Percentiles rank a stretch among this genome's conserved stretches.
These are phyloP conservation scores for Sitobion miscanthi DNA, from an alignment of 1,140 invertebrate genomes.

Conservation along the genomic window DNA sequence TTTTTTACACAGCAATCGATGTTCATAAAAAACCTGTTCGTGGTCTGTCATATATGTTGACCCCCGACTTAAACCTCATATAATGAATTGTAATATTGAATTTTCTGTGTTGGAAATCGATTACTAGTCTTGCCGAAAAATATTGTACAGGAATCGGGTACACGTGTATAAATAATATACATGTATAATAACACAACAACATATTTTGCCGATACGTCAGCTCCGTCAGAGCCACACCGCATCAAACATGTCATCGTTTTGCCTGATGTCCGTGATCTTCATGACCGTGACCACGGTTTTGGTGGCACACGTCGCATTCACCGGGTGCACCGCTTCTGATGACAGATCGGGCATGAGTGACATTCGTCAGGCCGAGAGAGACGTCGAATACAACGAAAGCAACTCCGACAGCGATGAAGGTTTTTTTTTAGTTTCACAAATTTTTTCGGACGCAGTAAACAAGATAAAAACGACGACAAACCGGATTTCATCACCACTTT, in stretches of 20 bases:
- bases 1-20: not conserved
- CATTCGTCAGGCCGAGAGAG: not conserved
- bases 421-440: not conserved
- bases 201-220: not conserved
- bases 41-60: not conserved
- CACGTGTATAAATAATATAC: not conserved
- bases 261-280: not conserved
- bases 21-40: not conserved
- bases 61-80: not conserved
- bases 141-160: not conserved
- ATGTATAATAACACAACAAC: not conserved
- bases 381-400: not conserved
- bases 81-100: not conserved
- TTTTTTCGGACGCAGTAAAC: not conserved
- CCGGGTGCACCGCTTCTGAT: not conserved
- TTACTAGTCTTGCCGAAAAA: not conserved
- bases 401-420: rapidly evolving
- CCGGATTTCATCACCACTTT: not conserved
- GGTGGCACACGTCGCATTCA: not conserved
- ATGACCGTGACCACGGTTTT: not conserved
- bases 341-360: not conserved
- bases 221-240: not conserved
- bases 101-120: not conserved
- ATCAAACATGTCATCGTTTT: not conserved
- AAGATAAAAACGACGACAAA: not conserved